Conservation (phyloP, 2,888 invertebrate species). For the Dynastes hyllus region DNA sequence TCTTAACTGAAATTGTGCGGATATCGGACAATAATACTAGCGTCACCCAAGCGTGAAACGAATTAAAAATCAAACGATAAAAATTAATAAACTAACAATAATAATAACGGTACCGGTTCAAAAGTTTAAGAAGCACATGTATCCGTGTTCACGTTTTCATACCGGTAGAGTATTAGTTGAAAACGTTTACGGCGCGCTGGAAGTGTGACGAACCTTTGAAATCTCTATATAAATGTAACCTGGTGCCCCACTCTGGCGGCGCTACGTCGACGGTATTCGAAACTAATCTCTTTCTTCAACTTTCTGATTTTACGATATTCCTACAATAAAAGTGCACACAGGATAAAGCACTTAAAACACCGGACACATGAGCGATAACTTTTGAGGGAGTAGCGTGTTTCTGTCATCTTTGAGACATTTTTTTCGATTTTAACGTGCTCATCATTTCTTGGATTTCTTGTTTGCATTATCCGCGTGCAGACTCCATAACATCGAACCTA, state of each 20-base stretch:
- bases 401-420: not conserved
- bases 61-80: conserved; percentile 33
- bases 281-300: conserved; percentile 45
- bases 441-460: not conserved
- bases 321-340: conserved; percentile 23
- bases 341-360: conserved; percentile 19
- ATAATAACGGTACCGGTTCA: conserved; percentile 35
- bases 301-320: conserved; percentile 41
- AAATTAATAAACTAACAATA: conserved; percentile 13
- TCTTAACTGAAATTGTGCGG: conserved; percentile 3
- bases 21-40: not conserved
- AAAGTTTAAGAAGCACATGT: conserved; percentile 39
- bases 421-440: not conserved
- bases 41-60: conserved; percentile 25
- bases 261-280: conserved; percentile 47
- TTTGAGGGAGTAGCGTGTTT: not conserved
- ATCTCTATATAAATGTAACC: conserved; percentile 57
- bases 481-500: too few species aligned
- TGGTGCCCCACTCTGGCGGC: conserved; percentile 56
- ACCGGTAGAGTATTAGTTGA: conserved; percentile 46
- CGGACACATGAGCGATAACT: conserved; percentile 5
- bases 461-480: not conserved
- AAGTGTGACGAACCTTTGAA: conserved; percentile 47
- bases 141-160: conserved; percentile 45
- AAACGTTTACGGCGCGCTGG: conserved; percentile 46